Evolutionary conservation across 1,140 invertebrate genomes (phyloP).

Genomic region (Drosophila quadrilineata): DNA sequence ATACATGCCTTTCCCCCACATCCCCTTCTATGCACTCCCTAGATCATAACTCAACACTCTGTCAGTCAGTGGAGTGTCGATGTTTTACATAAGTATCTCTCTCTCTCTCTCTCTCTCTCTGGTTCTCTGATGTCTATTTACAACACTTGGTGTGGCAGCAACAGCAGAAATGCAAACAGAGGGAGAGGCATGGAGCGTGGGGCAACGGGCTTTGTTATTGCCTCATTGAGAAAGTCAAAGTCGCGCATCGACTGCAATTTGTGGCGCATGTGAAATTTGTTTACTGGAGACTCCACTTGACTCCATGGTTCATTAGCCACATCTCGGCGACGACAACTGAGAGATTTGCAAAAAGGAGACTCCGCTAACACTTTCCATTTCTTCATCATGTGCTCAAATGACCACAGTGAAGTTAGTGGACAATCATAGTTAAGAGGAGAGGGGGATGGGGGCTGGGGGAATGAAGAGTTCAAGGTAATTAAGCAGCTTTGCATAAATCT

Average conservation of each 20-base stretch:
- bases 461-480: conserved; percentile 24
- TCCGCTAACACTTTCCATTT: conserved; percentile 35
- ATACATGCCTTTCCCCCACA: too few species aligned
- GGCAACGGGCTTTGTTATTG: not conserved
- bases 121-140: conserved; percentile 48
- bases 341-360: conserved; percentile 3
- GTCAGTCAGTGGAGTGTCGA: too few species aligned
- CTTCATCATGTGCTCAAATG: not conserved
- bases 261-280: conserved; percentile 18
- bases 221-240: conserved; percentile 15
- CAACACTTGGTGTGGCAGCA: conserved; percentile 28
- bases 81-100: too few species aligned
- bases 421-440: too few species aligned
- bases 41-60: too few species aligned
- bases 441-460: too few species aligned
- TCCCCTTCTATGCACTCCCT: too few species aligned
- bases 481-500: conserved; percentile 29
- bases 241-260: conserved; percentile 26
- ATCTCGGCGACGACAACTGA: not conserved
- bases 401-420: too few species aligned
- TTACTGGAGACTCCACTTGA: conserved; percentile 21
- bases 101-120: not conserved
- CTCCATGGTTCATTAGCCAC: conserved; percentile 38
- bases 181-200: not conserved
- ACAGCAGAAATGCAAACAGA: not conserved